Base-by-base conservation (phyloP, 2,888 invertebrate genomes). In the Caenorhabditis macrosperma region DNA sequence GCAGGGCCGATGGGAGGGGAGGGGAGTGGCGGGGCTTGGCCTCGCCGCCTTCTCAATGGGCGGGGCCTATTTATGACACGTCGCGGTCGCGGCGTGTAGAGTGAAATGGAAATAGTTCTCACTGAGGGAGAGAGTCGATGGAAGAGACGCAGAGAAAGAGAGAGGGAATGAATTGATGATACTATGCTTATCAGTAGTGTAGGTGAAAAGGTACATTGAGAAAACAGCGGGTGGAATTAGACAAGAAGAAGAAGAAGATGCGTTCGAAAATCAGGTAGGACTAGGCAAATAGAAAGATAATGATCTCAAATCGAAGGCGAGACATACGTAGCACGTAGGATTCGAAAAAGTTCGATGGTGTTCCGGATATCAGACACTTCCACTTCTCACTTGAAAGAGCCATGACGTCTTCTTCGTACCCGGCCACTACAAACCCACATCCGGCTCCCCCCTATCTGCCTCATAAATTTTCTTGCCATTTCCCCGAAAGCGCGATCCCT, bases 31-130 rank as follows among this genome's bases (percentile, higher is more conserved):
- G 64, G 72, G 57, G 74, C 64, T 64, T 74, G 57, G 64, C 63
- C 71, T 71, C 63, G 57, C 63, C 63, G 57, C 63, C 55, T 76
- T 57, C 9, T 5, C 55, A 24, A 26, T 22, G 33, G 76, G 76
- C 68, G 76, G 76, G 46, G 76, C 61, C 28, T 69, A 26, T 59
- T 75, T 69, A 77, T 69, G 57, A 77, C 76, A 69, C 68, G 64
- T 59, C 38, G 74, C 35, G 64, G 71, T 26, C n/a, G n/a, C n/a
- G n/a, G n/a, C n/a, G n/a, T n/a, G n/a, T n/a, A n/a, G n/a, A n/a
- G 33, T 33, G 33, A 33, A 33, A 33, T 5, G 5, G 33, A 33
- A 33, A 33, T n/a, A n/a, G n/a, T n/a, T n/a, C n/a, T n/a, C n/a
- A n/a, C n/a, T n/a, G n/a, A n/a, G n/a, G n/a, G n/a, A n/a, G n/a